phyloP scores from a whole-genome alignment of 2,113 vertebrate genomes.

The Podarcis raffonei region DNA sequence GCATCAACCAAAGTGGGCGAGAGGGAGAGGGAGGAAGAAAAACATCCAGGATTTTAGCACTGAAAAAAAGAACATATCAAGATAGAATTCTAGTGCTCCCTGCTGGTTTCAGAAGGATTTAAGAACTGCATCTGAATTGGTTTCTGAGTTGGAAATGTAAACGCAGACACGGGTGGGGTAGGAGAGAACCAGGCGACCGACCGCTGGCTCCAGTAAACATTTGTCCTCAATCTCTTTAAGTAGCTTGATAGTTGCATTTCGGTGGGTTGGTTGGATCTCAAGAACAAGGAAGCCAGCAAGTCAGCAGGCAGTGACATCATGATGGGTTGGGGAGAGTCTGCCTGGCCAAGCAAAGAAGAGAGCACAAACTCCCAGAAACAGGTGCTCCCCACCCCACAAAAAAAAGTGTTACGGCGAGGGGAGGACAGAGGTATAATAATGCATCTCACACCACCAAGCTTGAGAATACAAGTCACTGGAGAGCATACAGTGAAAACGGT shows the following conservation, averaged over 20 bases:
- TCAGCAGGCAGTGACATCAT: slow-evolving; percentile 56
- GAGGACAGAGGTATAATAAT: slow-evolving; percentile 49
- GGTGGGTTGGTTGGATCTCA: background rate
- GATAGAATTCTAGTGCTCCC: slow-evolving; percentile 69
- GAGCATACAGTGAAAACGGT: slow-evolving; percentile 68
- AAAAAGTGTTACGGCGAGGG: slow-evolving; percentile 6
- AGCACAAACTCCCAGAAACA: slow-evolving; percentile 51
- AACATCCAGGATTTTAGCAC: slow-evolving; percentile 69
- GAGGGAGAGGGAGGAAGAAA: slow-evolving; percentile 16
- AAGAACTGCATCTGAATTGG: slow-evolving; percentile 75
- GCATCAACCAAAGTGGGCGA: slow-evolving; percentile 51
- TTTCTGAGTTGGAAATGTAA: slow-evolving; percentile 68
- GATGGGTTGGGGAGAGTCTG: slow-evolving; percentile 15
- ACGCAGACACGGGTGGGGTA: slow-evolving; percentile 59
- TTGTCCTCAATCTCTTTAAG: slow-evolving; percentile 61
- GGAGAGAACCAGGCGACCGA: slow-evolving; percentile 43
- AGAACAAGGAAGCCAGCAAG: slow-evolving; percentile 71
- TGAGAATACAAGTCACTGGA: slow-evolving; percentile 68
- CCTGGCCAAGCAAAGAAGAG: slow-evolving; percentile 32
- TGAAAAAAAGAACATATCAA: slow-evolving; percentile 69
- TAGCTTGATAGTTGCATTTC: slow-evolving; percentile 31
- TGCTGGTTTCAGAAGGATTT: slow-evolving; percentile 78
- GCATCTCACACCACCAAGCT: slow-evolving; percentile 70
- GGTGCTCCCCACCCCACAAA: background rate
- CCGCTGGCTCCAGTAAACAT: slow-evolving; percentile 59